Percentiles rank a stretch among this genome's conserved stretches.
These are phyloP conservation scores for Leptodirus hochenwartii DNA, from an alignment of 2,888 invertebrate genomes.

Conservation along the genomic window DNA sequence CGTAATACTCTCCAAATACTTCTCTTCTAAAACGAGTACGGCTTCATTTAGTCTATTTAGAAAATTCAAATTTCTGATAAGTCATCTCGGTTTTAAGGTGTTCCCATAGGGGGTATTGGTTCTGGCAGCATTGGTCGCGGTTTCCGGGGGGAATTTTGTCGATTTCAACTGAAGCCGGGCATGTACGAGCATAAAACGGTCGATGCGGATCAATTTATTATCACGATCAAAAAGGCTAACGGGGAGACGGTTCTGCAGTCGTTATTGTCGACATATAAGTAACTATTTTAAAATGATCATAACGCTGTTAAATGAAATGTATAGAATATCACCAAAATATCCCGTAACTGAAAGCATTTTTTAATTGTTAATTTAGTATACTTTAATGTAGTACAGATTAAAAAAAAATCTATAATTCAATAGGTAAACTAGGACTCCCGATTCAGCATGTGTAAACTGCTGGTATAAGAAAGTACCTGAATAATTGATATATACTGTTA, in stretches of 20 bases:
- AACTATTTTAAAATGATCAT: constrained; percentile 25
- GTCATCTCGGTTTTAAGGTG: constrained; percentile 35
- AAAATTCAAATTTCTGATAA: background rate
- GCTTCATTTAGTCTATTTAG: too few species aligned
- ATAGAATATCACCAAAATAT: background rate
- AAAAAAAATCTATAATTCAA: too few species aligned
- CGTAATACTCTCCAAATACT: too few species aligned
- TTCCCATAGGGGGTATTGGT: constrained; percentile 69
- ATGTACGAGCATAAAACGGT: constrained; percentile 71
- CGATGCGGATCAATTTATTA: constrained; percentile 77
- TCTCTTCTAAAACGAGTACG: too few species aligned
- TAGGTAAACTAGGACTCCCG: too few species aligned
- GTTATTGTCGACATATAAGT: constrained; percentile 57
- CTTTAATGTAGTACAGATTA: too few species aligned
- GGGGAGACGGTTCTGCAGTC: constrained; percentile 59
- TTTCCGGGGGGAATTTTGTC: constrained; percentile 82
- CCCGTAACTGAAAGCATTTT: background rate
- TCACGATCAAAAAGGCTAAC: constrained; percentile 56
- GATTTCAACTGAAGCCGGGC: constrained; percentile 79
- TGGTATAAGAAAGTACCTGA: too few species aligned
- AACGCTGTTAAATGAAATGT: background rate
- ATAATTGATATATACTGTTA: too few species aligned
- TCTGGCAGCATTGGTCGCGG: constrained; percentile 77
- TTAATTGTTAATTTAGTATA: too few species aligned
- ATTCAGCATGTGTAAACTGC: too few species aligned